Evolutionary conservation across 2,888 invertebrate genomes (phyloP), one percentile per base, ranked within the genome.

Genomic region (Sinotaia quadrata): DNA sequence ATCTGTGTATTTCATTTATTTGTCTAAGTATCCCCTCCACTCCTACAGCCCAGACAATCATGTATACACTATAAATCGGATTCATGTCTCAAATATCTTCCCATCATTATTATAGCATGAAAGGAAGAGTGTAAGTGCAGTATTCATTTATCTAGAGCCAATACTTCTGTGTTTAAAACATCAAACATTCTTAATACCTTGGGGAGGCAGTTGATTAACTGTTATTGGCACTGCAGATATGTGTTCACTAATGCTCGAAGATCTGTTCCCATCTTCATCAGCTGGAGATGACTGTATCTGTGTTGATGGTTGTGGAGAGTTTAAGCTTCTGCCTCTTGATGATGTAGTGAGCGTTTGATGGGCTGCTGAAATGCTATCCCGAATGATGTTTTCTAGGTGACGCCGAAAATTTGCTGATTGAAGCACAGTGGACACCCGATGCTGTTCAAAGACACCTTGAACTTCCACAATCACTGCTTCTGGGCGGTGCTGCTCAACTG

Each of bases 401-500:
- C 83, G 75, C 31, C 86, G 73, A 73, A 87, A 87, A 2, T 69
- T 72, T 18, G 71, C 71, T 21, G 84, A 83, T 57, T 83, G 82
- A 2, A 87, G 77, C 4, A 83, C 60, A 57, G 79, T 81, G 2
- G 86, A 85, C 1, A 87, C 87, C n/a, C 85, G 79, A n/a, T 84
- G 80, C n/a, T 82, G 79, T 51, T 85, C 82, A 3, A 84, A 81
- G 37, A 87, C 74, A 10, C 84, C 87, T 56, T 84, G 82, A 12
- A 87, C 86, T 74, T 87, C 87, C 7, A 86, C 83, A 2, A 84
- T 77, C 33, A 85, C 80, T 29, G 82, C 76, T 54, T 86, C 85
- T 8, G 87, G 86, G 29, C 86, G 75, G 49, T 83, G 81, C 65
- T 83, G 79, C 49, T 85, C 85, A 3, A 81, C 83, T 66, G 74